Evolutionary conservation across 2,113 vertebrate species (phyloP), one percentile per base, ranked within the genome.

Genomic region (Aspidoscelis tigris): DNA sequence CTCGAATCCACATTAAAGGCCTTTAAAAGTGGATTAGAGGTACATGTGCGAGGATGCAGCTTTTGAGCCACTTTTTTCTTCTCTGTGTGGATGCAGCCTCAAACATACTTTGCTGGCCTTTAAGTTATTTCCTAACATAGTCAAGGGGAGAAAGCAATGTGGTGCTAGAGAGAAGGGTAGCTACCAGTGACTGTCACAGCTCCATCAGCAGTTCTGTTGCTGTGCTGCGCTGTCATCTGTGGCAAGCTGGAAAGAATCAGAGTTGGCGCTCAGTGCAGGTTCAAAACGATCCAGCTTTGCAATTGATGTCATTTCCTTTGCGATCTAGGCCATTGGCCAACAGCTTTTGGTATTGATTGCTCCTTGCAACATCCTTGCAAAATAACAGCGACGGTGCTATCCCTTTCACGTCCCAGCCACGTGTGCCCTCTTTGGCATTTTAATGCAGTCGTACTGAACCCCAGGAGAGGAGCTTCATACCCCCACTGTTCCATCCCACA

Each of bases 291-390:
- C 43, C 22, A 64, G n/a, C 70, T n/a, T 64, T 39, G 58, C 11
- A 20, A 41, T 50, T 74, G 83, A 79, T 85, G 83, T 80, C 77
- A 80, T 11, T 24, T 5, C 41, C 5, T 61, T 26, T 11, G 7
- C 7, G 2, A 2, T n/a, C 5, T 24, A 18, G 43, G 12, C 24
- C 7, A 6, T 64, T 78, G 69, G 53, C 76, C 76, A 83, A 83
- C 24, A 18, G 11, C 43, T 16, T 65, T 80, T 74, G n/a, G 70
- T 77, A 74, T 41, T 1, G 14, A 43, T 12, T 53, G 1, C 41
- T 41, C n/a, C 77, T 80, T 85, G 77, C 83, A 53, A 26, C 70
- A 80, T 9, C 2, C 20, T 66, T 69, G 16, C 61, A 65, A 69
- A 64, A 50, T 12, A 47, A 16, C 14, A 58, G 39, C 53, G 10